Base-by-base conservation (phyloP, 2,113 vertebrate genomes). In the Dasyurus viverrinus region DNA sequence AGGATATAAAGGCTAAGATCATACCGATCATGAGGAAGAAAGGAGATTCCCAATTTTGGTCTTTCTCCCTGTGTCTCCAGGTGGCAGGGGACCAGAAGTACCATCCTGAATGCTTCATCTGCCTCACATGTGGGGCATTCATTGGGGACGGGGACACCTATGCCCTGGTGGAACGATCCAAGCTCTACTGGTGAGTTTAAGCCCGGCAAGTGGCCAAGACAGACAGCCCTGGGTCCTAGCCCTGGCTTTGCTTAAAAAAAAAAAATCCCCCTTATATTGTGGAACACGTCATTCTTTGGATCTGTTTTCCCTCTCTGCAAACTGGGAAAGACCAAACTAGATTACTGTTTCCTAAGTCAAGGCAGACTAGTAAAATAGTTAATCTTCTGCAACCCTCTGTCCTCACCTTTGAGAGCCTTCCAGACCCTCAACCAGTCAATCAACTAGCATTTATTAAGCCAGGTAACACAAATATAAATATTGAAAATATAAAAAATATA, bases 141-240 rank as follows among this genome's bases (percentile, higher is more conserved):
- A 99, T 99, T 0, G 99, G 99, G 0, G 99, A 99, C 19, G 99
- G 99, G 89, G 99, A 99, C 98, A 99, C 99, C 1, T 99, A 99
- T 0, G 99, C 99, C 0, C 98, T 99, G 98, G 99, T 99, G 98
- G 99, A 99, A 97, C 99, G 99, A 95, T 99, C 99, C 98, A 99
- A 99, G 97, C 99, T 99, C 9, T 99, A 99, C 98, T 99, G 99
- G 99, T 99, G 98, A 91, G 99, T 96, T 42, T 46, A 42, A 50
- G 25, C 47, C 25, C 6, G 9, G 54, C 1, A 0, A n/a, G 7
- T 23, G 19, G 7, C 19, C 7, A 42, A 84, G 36, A n/a, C 30
- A 76, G 36, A n/a, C 16, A n/a, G 19, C 6, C n/a, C 36, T 42
- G 7, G 16, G 6, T 42, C 42, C 68, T 23, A 42, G 68, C 7